phyloP scores from a whole-genome alignment of 2,113 vertebrate genomes.

The Seriola dumerili region DNA sequence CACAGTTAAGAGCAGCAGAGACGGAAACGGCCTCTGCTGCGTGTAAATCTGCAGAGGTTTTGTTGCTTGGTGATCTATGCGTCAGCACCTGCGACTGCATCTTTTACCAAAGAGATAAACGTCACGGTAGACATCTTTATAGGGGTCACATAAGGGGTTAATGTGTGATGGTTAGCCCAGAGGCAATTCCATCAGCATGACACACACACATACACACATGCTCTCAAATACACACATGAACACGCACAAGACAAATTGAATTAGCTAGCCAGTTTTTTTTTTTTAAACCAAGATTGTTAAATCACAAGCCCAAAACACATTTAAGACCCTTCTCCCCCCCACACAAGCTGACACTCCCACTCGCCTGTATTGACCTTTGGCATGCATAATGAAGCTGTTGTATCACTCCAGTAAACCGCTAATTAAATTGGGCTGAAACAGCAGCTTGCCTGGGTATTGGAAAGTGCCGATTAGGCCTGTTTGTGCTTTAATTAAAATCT shows the following conservation, averaged over 20 bases:
- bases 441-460: slow-evolving; percentile 71
- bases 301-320: slow-evolving; percentile 65
- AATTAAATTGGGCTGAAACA: slow-evolving; percentile 84
- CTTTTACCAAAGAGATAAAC: slow-evolving; percentile 73
- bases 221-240: slow-evolving; percentile 23
- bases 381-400: slow-evolving; percentile 81
- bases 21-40: slow-evolving; percentile 1
- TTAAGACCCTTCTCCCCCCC: slow-evolving; percentile 49
- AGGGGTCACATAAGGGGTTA: slow-evolving; percentile 77
- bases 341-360: slow-evolving; percentile 63
- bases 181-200: slow-evolving; percentile 58
- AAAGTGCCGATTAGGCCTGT: slow-evolving; percentile 80
- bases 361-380: slow-evolving; percentile 77
- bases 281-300: slow-evolving; percentile 64
- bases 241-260: slow-evolving; percentile 65
- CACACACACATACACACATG: slow-evolving; percentile 23
- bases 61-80: slow-evolving; percentile 56
- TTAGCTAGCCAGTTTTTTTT: slow-evolving; percentile 55
- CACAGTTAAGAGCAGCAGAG: slow-evolving; percentile 16
- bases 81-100: slow-evolving; percentile 57
- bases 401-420: slow-evolving; percentile 80
- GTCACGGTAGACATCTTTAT: slow-evolving; percentile 73
- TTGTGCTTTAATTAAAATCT: slow-evolving; percentile 83
- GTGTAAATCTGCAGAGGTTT: slow-evolving; percentile 62
- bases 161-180: slow-evolving; percentile 65